Base-by-base conservation (phyloP, 2,797 vertebrate species). In the Octomys mimax region DNA sequence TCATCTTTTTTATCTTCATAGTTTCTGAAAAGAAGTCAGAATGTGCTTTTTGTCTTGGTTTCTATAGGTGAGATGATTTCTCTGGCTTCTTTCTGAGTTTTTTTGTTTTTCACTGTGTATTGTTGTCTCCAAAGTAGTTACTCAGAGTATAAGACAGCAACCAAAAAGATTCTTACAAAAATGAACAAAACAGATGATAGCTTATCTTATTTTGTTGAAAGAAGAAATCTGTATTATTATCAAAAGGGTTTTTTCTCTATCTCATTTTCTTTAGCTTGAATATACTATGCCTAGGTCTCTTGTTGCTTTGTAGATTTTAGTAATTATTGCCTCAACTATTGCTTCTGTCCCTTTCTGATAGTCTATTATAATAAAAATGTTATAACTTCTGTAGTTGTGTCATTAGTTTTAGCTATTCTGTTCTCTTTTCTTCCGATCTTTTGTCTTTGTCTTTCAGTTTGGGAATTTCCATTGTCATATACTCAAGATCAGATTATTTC, bases 261-360 rank as follows among this genome's bases (percentile, higher is more conserved):
- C 89, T 89, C 31, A 81, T 81, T 86, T 86, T 75, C 31, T 39
- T 18, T 46, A 82, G 52, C 36, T 92, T 89, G 24, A 22, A 71
- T 81, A 71, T 4, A 8, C 77, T 82, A 94, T 70, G 9, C 24
- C 33, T 82, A 87, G 11, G 28, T 92, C 0, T 52, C 91, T 68
- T 39, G 11, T 36, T 31, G 66, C 2, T 28, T 59, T 33, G 31
- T 64, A 22, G 22, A 39, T 19, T 73, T 52, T 61, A 2, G n/a
- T 88, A 28, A 83, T 64, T 79, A 12, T 61, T 70, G 22, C 26
- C 77, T 78, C n/a, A 46, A 78, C 46, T 71, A 22, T 52, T 70
- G 28, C 26, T 87, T 87, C 42, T 87, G 19, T 62, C 83, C 36
- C 80, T 90, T 90, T 92, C 66, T 82, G 61, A 6, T 71, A 71